A percentile compares a stretch with the other conserved stretches of the same genome.
phyloP scores from a whole-genome alignment of 2,113 vertebrate genomes.

The Myotis lucifugus region DNA sequence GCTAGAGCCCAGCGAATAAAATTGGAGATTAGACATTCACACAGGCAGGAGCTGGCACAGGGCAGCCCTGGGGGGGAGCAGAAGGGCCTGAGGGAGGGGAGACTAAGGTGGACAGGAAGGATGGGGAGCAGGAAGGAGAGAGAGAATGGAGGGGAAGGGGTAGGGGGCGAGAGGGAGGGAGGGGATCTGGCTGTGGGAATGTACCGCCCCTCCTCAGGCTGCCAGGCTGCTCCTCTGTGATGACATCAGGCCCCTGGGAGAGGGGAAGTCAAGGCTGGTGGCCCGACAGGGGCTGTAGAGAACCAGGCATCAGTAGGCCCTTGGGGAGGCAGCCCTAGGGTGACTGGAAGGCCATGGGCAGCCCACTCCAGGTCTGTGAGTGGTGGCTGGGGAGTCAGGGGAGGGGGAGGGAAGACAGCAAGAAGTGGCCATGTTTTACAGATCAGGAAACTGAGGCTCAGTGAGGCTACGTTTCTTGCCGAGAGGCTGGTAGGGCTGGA shows the following conservation, averaged over 20 bases:
- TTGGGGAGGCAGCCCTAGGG: background rate
- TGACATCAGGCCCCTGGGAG: conserved; percentile 5
- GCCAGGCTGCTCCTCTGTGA: background rate
- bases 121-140: background rate
- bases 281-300: background rate
- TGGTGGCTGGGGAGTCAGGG: background rate
- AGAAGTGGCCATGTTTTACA: background rate
- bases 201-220: background rate
- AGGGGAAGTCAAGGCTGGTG: background rate
- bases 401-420: background rate
- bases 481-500: background rate
- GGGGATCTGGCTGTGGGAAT: background rate
- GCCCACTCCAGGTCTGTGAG: background rate
- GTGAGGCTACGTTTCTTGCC: background rate
- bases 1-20: conserved; percentile 89
- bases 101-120: conserved; percentile 1
- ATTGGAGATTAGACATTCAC: conserved; percentile 89
- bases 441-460: background rate
- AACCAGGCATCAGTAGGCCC: background rate
- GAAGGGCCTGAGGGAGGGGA: background rate
- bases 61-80: conserved; percentile 64
- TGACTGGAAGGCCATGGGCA: background rate
- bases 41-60: conserved; percentile 82
- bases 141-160: background rate
- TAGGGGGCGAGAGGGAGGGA: background rate